Evolutionary conservation across 2,888 invertebrate species (phyloP).

Genomic region (Calliopum simillimum): DNA sequence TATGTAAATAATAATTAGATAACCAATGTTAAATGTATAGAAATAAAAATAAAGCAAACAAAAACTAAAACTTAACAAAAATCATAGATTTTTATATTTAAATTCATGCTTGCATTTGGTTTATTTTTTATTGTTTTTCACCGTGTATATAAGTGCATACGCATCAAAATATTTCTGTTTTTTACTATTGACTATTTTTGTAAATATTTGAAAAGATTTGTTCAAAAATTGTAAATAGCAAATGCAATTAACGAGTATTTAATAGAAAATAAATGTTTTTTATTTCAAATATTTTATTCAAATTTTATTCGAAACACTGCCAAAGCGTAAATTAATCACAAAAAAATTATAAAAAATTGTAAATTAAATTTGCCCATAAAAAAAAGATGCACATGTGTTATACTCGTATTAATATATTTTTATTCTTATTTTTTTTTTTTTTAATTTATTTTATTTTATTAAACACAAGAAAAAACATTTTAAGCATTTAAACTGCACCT

Average conservation of each 20-base stretch:
- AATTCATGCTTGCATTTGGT: constrained; percentile 20
- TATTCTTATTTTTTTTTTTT: too few relatives aligned
- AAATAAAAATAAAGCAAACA: background rate
- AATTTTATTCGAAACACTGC: constrained; percentile 62
- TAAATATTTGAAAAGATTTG: background rate
- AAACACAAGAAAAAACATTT: too few relatives aligned
- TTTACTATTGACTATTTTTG: background rate
- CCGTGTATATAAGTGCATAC: background rate
- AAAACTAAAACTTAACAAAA: too few relatives aligned
- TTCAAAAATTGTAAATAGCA: constrained; percentile 1
- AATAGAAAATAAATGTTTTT: background rate
- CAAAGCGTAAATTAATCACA: constrained; percentile 62
- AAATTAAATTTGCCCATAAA: constrained; percentile 8
- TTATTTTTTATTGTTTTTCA: background rate
- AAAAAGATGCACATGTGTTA: constrained; percentile 25
- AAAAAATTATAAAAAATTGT: constrained; percentile 44
- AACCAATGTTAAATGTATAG: constrained; percentile 4
- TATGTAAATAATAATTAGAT: constrained; percentile 9
- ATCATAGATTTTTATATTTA: background rate
- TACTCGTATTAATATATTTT: background rate
- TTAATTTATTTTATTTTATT: too few relatives aligned
- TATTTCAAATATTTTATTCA: constrained; percentile 19
- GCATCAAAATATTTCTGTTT: background rate
- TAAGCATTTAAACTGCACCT: too few relatives aligned
- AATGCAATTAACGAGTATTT: background rate